A percentile compares a stretch with the other conserved stretches of the same genome.
Evolutionary conservation across 2,797 vertebrate genomes (phyloP).

Genomic region (Platyrinchus mystaceus): DNA sequence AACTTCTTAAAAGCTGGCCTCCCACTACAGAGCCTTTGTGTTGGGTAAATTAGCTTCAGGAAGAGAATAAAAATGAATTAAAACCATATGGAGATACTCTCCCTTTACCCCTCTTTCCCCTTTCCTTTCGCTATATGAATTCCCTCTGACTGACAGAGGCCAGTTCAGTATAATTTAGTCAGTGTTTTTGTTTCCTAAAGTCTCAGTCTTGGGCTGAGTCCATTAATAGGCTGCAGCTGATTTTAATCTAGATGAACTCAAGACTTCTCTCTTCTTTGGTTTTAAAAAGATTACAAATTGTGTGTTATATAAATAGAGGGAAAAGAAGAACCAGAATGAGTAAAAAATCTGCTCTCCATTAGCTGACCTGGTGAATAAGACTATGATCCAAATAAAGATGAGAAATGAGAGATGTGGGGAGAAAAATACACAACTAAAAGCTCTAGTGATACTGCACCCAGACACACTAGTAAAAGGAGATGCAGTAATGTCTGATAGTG

Average conservation of each 20-base stretch:
- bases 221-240: conserved; percentile 79
- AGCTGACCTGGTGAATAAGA: conserved; percentile 42
- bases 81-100: conserved; percentile 76
- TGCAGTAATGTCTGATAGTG: conserved; percentile 7
- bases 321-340: conserved; percentile 47
- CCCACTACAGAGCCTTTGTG: conserved; percentile 71
- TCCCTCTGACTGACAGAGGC: conserved; percentile 68
- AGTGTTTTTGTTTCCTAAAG: conserved; percentile 79
- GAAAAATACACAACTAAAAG: conserved; percentile 26
- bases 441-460: conserved; percentile 2
- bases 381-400: conserved; percentile 56
- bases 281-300: conserved; percentile 78
- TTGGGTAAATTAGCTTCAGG: conserved; percentile 73
- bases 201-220: conserved; percentile 69
- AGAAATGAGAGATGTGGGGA: conserved; percentile 46
- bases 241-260: conserved; percentile 78
- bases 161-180: conserved; percentile 75
- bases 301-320: conserved; percentile 67
- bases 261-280: conserved; percentile 68
- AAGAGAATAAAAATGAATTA: conserved; percentile 78
- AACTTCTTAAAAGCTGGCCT: conserved; percentile 51
- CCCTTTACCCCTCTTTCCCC: conserved; percentile 16
- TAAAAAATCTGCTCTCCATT: conserved; percentile 67
- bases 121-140: conserved; percentile 42
- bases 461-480: background rate